Conservation (phyloP, 2,888 invertebrate species). For the Charanyca ferruginea region DNA sequence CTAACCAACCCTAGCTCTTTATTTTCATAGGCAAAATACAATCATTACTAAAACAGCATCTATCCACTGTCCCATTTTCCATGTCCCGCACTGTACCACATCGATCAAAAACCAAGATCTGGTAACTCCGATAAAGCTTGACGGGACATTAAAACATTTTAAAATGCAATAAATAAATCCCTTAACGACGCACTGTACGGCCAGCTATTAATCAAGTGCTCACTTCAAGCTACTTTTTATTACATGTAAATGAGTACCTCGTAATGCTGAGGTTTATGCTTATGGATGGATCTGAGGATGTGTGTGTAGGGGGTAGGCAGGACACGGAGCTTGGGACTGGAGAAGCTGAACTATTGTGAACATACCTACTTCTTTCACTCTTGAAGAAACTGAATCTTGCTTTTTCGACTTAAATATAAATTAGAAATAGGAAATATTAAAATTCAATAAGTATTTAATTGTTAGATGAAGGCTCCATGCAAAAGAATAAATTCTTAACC, state of each 20-base stretch:
- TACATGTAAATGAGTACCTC: slow-evolving; percentile 86
- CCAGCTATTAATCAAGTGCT: slow-evolving; percentile 85
- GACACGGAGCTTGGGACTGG: too few species aligned
- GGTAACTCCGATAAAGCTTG: slow-evolving; percentile 60
- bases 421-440: too few species aligned
- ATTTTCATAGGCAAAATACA: background rate
- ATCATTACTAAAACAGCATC: background rate
- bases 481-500: too few species aligned
- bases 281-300: slow-evolving; percentile 38
- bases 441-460: too few species aligned
- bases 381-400: too few species aligned
- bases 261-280: slow-evolving; percentile 68
- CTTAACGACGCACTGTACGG: slow-evolving; percentile 84
- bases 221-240: slow-evolving; percentile 87
- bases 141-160: slow-evolving; percentile 87
- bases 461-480: too few species aligned
- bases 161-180: slow-evolving; percentile 89
- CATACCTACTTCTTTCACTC: background rate
- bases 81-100: slow-evolving; percentile 59
- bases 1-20: background rate
- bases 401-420: too few species aligned
- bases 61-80: background rate
- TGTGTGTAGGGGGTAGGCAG: slow-evolving; percentile 28
- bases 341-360: background rate
- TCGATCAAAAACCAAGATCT: slow-evolving; percentile 65